Conservation (phyloP, 2,797 vertebrate species). For the Anguilla marmorata region DNA sequence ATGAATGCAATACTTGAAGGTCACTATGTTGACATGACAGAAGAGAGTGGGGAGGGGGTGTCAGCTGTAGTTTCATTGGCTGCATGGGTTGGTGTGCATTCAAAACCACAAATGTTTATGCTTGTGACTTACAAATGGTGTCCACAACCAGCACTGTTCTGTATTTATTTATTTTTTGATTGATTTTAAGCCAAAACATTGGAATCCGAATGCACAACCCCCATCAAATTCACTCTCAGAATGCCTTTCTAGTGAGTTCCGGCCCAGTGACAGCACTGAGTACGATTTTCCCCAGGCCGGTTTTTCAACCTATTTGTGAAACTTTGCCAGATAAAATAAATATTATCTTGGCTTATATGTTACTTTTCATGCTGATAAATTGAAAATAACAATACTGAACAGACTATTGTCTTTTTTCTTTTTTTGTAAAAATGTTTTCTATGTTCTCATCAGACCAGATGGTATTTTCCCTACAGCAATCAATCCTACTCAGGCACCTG, state of each 20-base stretch:
- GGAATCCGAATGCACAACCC: neutral
- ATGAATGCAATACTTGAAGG: neutral
- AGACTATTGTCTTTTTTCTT: neutral
- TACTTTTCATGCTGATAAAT: neutral
- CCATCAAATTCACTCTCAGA: neutral
- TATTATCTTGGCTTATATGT: neutral
- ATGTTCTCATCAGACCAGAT: neutral
- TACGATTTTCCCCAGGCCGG: neutral
- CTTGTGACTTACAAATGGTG: neutral
- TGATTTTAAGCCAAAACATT: neutral
- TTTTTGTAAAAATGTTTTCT: neutral
- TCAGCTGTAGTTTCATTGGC: neutral
- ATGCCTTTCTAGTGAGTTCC: neutral
- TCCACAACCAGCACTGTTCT: neutral
- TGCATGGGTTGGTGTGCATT: neutral
- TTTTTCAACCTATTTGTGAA: neutral
- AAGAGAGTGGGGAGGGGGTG: neutral
- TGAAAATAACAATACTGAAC: neutral
- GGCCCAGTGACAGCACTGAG: neutral
- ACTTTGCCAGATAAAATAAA: neutral
- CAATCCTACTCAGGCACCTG: neutral
- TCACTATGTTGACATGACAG: neutral
- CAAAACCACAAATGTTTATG: neutral
- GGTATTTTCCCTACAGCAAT: neutral
- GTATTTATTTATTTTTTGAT: too few species aligned